Conservation (phyloP, 1,140 invertebrate species). For the Hetaerina americana region DNA sequence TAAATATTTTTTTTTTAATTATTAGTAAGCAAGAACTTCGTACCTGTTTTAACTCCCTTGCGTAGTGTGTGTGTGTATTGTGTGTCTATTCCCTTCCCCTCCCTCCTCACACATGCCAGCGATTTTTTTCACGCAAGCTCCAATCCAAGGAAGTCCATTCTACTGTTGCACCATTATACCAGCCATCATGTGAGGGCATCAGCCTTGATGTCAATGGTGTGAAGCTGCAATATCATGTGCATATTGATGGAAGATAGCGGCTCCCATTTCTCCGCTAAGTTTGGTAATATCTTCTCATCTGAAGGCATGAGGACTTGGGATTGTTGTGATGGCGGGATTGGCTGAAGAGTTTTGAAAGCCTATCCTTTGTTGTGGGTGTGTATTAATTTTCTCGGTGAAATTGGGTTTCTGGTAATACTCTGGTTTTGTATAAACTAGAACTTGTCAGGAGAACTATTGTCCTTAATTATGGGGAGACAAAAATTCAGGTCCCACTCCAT, state of each 20-base stretch:
- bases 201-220: neutral
- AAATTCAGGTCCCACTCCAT: neutral
- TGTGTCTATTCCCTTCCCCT: neutral
- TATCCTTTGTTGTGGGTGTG: neutral
- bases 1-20: slow-evolving; percentile 1
- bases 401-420: neutral
- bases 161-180: neutral
- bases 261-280: neutral
- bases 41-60: neutral
- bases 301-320: neutral
- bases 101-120: neutral
- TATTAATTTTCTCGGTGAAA: neutral
- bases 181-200: neutral
- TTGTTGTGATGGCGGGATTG: neutral
- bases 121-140: neutral
- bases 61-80: neutral
- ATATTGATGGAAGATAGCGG: neutral
- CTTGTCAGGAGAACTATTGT: neutral
- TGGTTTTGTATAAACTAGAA: neutral
- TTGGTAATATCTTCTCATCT: neutral
- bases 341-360: neutral
- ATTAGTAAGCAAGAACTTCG: neutral
- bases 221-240: neutral
- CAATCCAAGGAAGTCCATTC: neutral
- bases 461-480: neutral